These are phyloP conservation scores for Akabosia matsudoensis DNA, from an alignment of 1,140 invertebrate species.

Conservation along the genomic window DNA sequence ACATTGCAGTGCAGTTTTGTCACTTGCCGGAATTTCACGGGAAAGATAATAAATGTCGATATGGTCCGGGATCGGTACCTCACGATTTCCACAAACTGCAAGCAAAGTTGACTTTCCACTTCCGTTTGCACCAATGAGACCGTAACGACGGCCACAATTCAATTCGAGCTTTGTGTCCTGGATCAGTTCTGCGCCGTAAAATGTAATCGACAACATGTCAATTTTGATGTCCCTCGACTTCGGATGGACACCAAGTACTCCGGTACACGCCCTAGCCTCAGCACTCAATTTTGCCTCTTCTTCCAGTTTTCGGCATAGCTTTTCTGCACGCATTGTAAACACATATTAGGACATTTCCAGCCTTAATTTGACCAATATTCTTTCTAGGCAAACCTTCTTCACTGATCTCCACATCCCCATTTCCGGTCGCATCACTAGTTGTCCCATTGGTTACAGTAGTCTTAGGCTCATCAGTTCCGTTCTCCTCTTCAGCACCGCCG, in stretches of 20 bases:
- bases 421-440: constrained; percentile 47
- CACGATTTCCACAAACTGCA: constrained; percentile 83
- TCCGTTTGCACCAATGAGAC: constrained; percentile 71
- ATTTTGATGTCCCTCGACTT: constrained; percentile 95
- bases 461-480: constrained; percentile 53
- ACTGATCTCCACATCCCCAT: constrained; percentile 39
- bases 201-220: constrained; percentile 94
- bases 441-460: constrained; percentile 50
- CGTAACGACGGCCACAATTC: constrained; percentile 94
- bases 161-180: constrained; percentile 94
- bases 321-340: constrained; percentile 60
- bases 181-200: constrained; percentile 93
- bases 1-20: constrained; percentile 78
- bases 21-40: constrained; percentile 66
- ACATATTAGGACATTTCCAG: neutral
- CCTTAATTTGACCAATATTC: neutral
- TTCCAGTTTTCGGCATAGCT: constrained; percentile 81
- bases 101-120: constrained; percentile 86
- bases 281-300: constrained; percentile 85
- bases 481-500: constrained; percentile 54
- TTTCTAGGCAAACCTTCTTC: constrained; percentile 28
- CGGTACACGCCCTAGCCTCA: constrained; percentile 89
- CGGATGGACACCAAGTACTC: constrained; percentile 89
- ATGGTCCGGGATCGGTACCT: constrained; percentile 92
- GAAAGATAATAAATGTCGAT: constrained; percentile 98